phyloP scores from a whole-genome alignment of 2,888 invertebrate genomes.

The Tetanocera ferruginea region DNA sequence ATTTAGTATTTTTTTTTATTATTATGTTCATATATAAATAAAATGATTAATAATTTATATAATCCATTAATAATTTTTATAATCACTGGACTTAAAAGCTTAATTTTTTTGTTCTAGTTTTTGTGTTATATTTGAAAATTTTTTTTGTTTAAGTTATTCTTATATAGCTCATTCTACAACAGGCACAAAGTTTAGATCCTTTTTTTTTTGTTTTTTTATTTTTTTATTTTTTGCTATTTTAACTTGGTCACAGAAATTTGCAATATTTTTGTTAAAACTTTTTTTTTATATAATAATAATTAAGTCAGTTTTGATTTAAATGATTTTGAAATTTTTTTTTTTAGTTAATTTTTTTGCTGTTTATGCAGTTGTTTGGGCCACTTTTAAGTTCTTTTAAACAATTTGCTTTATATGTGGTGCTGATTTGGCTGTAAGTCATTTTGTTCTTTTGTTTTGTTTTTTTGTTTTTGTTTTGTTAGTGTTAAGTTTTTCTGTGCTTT shows the following conservation, averaged over 20 bases:
- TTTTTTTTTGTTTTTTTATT: neutral
- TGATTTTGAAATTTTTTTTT: neutral
- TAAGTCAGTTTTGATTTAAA: too few species aligned
- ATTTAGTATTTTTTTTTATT: neutral
- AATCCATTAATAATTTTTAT: too few species aligned
- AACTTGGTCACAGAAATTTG: neutral
- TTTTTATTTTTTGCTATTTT: neutral
- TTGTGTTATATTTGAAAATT: neutral
- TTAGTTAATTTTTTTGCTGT: neutral
- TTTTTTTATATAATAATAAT: neutral
- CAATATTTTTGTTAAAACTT: neutral
- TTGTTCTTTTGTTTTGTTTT: slow-evolving; percentile 41
- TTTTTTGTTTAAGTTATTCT: neutral
- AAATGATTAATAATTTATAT: too few species aligned
- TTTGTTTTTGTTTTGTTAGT: slow-evolving; percentile 20
- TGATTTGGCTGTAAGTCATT: neutral
- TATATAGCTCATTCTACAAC: slow-evolving; percentile 1
- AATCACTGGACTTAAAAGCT: neutral
- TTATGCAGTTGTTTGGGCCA: neutral
- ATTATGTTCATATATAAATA: too few species aligned
- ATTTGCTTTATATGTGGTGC: neutral
- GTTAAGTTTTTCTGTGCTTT: slow-evolving; percentile 8
- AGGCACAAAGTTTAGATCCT: neutral
- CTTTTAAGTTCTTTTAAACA: neutral
- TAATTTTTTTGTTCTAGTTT: neutral